Percentiles rank a stretch among this genome's conserved stretches.
Conservation (phyloP, 2,797 vertebrate species). For the Clarias laeviceps region DNA sequence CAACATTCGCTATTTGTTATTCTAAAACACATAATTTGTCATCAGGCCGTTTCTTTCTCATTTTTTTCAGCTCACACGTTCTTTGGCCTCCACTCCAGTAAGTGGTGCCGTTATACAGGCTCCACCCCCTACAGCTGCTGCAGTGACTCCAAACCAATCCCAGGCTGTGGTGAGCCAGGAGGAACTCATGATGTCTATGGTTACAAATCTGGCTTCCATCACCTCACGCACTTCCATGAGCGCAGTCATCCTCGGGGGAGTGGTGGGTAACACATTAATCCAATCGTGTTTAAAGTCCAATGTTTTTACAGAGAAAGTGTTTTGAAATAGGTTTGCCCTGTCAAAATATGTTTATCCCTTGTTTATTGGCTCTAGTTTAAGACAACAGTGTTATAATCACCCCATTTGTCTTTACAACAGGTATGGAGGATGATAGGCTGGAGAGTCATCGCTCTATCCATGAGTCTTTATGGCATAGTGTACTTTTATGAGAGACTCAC, state of each 20-base stretch:
- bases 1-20: background rate
- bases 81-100: constrained; percentile 79
- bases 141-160: constrained; percentile 62
- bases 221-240: constrained; percentile 92
- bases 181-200: constrained; percentile 86
- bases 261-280: constrained; percentile 71
- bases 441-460: constrained; percentile 85
- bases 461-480: constrained; percentile 86
- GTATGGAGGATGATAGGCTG: constrained; percentile 90
- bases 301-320: background rate
- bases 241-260: constrained; percentile 85
- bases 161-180: constrained; percentile 79
- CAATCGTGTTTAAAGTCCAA: background rate
- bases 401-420: constrained; percentile 68
- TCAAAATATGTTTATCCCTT: background rate
- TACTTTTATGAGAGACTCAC: constrained; percentile 92
- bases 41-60: background rate
- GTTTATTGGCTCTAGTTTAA: background rate
- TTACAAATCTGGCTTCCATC: constrained; percentile 85
- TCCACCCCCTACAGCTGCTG: constrained; percentile 59
- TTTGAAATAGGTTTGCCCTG: background rate
- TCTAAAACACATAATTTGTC: background rate
- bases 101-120: constrained; percentile 65
- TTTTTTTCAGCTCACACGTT: constrained; percentile 73
- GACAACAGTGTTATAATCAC: background rate